Conservation (phyloP, 2,113 vertebrate species). For the Campylomormyrus numenius region DNA sequence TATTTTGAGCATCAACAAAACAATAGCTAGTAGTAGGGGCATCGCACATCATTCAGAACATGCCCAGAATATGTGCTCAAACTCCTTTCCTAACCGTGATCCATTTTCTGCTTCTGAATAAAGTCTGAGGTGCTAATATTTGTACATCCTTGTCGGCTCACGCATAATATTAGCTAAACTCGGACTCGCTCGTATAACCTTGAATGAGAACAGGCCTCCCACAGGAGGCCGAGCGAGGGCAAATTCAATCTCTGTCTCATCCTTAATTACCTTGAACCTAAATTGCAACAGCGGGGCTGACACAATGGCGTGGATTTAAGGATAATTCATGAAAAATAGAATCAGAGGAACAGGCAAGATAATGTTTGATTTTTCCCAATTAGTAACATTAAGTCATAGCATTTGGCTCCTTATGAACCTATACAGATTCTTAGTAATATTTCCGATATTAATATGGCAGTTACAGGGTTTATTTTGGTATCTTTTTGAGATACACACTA, state of each 20-base stretch:
- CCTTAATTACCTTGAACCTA: conserved; percentile 26
- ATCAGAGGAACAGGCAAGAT: conserved; percentile 12
- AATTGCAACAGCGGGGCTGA: conserved; percentile 9
- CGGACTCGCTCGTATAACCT: conserved; percentile 20
- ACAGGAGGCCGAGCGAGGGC: conserved; percentile 3
- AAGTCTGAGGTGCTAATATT: conserved; percentile 7
- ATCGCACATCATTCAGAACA: neutral
- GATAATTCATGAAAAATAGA: conserved; percentile 18
- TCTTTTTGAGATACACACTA: neutral
- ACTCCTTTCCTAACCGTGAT: neutral
- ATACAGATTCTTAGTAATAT: neutral
- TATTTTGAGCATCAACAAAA: neutral
- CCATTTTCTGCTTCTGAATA: neutral
- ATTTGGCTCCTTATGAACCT: neutral
- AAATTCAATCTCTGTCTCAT: conserved; percentile 21
- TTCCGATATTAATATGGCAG: neutral
- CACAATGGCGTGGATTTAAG: conserved; percentile 12
- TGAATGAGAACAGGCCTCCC: conserved; percentile 18
- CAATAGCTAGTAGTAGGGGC: neutral
- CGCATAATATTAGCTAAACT: conserved; percentile 10
- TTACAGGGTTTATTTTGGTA: neutral
- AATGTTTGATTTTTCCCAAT: conserved; percentile 19
- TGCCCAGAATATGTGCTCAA: neutral
- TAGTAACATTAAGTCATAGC: neutral
- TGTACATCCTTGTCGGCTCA: neutral